Conservation (phyloP, 2,888 invertebrate species). For the Phlogophora meticulosa region DNA sequence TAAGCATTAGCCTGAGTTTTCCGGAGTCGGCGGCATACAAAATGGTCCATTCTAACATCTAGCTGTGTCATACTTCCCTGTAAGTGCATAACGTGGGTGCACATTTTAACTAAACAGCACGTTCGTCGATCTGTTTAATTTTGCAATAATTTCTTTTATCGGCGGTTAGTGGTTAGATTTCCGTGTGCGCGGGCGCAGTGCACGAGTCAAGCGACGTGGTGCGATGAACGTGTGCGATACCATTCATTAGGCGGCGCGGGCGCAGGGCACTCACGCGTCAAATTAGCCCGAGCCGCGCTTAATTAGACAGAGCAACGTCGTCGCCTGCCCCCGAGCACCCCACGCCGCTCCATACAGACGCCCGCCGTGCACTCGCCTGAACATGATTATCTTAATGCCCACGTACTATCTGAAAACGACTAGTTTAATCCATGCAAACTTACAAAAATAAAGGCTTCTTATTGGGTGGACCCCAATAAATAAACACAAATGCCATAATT, state of each 20-base stretch:
- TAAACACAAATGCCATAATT: conserved; percentile 12
- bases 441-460: conserved; percentile 10
- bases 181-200: conserved; percentile 77
- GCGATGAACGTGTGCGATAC: conserved; percentile 90
- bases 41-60: conserved; percentile 70
- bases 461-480: conserved; percentile 5
- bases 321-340: conserved; percentile 67
- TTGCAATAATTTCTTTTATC: conserved; percentile 81
- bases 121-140: conserved; percentile 56
- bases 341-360: conserved; percentile 61
- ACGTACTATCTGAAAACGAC: conserved; percentile 51
- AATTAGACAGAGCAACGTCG: conserved; percentile 84
- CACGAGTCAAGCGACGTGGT: conserved; percentile 80
- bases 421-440: conserved; percentile 26
- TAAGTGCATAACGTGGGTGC: conserved; percentile 52
- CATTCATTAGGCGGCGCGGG: conserved; percentile 87
- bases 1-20: conserved; percentile 81
- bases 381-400: conserved; percentile 61
- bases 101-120: conserved; percentile 39
- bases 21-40: conserved; percentile 70
- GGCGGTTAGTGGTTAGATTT: conserved; percentile 77
- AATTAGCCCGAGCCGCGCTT: conserved; percentile 87
- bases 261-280: conserved; percentile 85
- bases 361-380: conserved; percentile 53
- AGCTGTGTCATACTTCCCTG: conserved; percentile 61